Conservation (phyloP, 2,113 vertebrate species). For the Sylvietta virens region DNA sequence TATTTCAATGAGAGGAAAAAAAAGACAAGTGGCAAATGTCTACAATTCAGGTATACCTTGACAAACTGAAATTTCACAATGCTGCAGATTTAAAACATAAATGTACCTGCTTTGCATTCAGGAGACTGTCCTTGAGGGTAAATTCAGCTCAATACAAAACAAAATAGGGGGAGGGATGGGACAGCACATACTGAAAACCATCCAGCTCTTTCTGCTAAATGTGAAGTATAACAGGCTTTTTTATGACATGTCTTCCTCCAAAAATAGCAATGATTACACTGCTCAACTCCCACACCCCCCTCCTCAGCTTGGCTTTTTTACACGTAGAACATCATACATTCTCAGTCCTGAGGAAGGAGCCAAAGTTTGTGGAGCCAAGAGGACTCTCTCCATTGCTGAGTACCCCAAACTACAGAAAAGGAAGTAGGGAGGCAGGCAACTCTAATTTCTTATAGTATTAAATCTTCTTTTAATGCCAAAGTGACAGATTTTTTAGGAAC, state of each 20-base stretch:
- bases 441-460: not conserved
- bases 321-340: not conserved
- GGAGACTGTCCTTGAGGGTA: not conserved
- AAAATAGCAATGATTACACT: not conserved
- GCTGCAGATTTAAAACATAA: not conserved
- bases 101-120: not conserved
- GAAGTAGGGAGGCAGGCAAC: not conserved
- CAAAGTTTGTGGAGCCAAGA: not conserved
- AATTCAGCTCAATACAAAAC: not conserved
- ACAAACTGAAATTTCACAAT: not conserved
- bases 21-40: not conserved
- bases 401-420: not conserved
- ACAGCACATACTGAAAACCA: not conserved
- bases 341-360: not conserved
- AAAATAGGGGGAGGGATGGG: not conserved
- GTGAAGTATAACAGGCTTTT: not conserved
- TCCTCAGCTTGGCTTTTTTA: not conserved
- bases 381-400: not conserved
- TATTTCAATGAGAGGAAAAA: not conserved
- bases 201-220: not conserved
- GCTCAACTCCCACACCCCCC: not conserved
- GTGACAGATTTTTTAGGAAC: not conserved
- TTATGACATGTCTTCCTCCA: not conserved
- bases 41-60: not conserved
- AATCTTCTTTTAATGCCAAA: not conserved